Evolutionary conservation across 2,888 invertebrate species (phyloP), one percentile per base, ranked within the genome.

Genomic region (Parnassius mnemosyne): DNA sequence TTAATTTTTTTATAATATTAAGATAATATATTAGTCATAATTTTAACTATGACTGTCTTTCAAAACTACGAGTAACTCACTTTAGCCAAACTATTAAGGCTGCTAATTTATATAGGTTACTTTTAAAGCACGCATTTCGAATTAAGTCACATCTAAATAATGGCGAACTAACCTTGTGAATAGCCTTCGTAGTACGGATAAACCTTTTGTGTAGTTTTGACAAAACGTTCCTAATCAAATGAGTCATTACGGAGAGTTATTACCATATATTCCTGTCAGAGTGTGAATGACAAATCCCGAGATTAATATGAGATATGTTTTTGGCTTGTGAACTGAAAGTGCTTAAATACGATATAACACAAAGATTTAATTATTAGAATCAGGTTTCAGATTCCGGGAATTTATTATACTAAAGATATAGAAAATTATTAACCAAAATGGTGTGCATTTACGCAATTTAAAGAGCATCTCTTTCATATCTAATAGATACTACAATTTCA

Each of bases 221-320:
- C 79, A 76, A 77, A 79, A 77, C 73, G 81, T 75, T 77, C 78
- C 76, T 79, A 84, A 89, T 91, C 89, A 89, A 88, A 89, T 87
- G 80, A 79, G 77, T 75, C 86, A 90, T 88, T 89, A 91, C 83
- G 85, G 89, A 88, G 88, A 90, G 80, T 84, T 84, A 91, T 90
- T 79, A 78, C 84, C 79, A 75, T 84, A 82, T 83, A 83, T 81
- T 85, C 81, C 78, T 88, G 86, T 86, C 87, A 84, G 74, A 71
- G 73, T 62, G 72, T 86, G 87, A 88, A 89, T 89, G 71, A 85
- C 73, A 83, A 83, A 83, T 77, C 78, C 72, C 70, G 76, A 76
- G 71, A 75, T 54, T 34, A 16, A 71, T 75, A 76, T 77, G 75
- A 73, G 72, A 78, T 25, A 13, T 42, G 53, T 49, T 49, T 49